These are phyloP conservation scores for Hylaeus anthracinus DNA, from an alignment of 1,140 invertebrate genomes.

Conservation along the genomic window DNA sequence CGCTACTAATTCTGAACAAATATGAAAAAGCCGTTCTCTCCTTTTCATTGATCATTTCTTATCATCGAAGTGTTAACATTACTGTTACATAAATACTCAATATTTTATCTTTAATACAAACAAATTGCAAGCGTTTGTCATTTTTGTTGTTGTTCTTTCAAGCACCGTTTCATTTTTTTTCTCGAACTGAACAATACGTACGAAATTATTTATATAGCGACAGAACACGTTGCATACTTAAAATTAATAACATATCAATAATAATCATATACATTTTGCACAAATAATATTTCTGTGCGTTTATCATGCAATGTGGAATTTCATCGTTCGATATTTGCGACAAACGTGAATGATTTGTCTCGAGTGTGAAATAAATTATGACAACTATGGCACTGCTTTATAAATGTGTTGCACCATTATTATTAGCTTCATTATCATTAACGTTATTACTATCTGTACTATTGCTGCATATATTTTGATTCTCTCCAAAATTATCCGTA, in stretches of 20 bases:
- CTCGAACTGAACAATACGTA: not conserved
- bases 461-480: constrained; percentile 42
- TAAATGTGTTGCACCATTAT: constrained; percentile 10
- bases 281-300: constrained; percentile 41
- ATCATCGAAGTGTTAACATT: constrained; percentile 18
- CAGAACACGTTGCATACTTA: not conserved
- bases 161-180: constrained; percentile 11
- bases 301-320: constrained; percentile 18
- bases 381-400: constrained; percentile 26
- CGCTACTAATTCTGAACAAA: not conserved
- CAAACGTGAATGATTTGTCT: not conserved
- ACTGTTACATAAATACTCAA: not conserved
- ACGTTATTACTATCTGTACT: constrained; percentile 12
- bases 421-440: constrained; percentile 23
- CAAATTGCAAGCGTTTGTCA: constrained; percentile 21
- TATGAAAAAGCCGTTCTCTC: not conserved
- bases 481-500: constrained; percentile 20
- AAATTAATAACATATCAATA: constrained; percentile 14
- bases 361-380: constrained; percentile 8
- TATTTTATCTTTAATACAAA: constrained; percentile 5
- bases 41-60: not conserved
- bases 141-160: not conserved
- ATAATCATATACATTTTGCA: constrained; percentile 21
- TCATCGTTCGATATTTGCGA: not conserved
- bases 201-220: not conserved